phyloP scores from a whole-genome alignment of 2,797 vertebrate genomes.

The Pempheris klunzingeri region DNA sequence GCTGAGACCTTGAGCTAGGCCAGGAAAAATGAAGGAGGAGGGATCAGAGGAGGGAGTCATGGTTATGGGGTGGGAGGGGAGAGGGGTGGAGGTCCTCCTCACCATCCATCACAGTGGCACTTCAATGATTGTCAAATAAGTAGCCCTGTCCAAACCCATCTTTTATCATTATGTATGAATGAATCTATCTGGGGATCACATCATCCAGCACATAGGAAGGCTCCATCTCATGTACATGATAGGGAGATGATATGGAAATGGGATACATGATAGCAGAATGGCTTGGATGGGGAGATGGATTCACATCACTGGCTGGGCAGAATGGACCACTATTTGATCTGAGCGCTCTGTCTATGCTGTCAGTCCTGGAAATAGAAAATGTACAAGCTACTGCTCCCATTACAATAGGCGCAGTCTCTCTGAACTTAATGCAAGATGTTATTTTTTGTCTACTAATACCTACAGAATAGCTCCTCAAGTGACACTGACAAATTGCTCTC shows the following conservation, averaged over 20 bases:
- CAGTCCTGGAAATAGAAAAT: slow-evolving; percentile 52
- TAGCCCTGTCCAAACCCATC: slow-evolving; percentile 85
- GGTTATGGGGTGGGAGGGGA: slow-evolving; percentile 65
- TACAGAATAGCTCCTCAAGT: slow-evolving; percentile 41
- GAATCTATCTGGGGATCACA: slow-evolving; percentile 81
- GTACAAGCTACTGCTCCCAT: slow-evolving; percentile 38
- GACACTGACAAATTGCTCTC: slow-evolving; percentile 38
- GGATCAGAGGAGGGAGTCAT: slow-evolving; percentile 67
- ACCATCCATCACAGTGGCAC: slow-evolving; percentile 83
- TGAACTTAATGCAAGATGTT: slow-evolving; percentile 36
- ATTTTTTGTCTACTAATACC: slow-evolving; percentile 42
- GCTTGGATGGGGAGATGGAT: slow-evolving; percentile 65
- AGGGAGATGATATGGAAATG: slow-evolving; percentile 76
- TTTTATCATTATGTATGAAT: slow-evolving; percentile 85
- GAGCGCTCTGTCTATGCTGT: slow-evolving; percentile 44
- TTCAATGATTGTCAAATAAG: slow-evolving; percentile 87
- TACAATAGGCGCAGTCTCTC: slow-evolving; percentile 22
- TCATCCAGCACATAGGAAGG: slow-evolving; percentile 77
- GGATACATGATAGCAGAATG: slow-evolving; percentile 69
- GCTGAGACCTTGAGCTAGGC: slow-evolving; percentile 77
- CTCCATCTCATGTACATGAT: slow-evolving; percentile 79
- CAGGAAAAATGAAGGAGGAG: slow-evolving; percentile 73
- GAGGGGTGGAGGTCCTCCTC: slow-evolving; percentile 64
- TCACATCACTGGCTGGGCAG: slow-evolving; percentile 63
- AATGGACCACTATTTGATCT: slow-evolving; percentile 64